Percentiles rank a stretch among this genome's conserved stretches.
Conservation (phyloP, 2,113 vertebrate species). For the Megaceryle maxima region DNA sequence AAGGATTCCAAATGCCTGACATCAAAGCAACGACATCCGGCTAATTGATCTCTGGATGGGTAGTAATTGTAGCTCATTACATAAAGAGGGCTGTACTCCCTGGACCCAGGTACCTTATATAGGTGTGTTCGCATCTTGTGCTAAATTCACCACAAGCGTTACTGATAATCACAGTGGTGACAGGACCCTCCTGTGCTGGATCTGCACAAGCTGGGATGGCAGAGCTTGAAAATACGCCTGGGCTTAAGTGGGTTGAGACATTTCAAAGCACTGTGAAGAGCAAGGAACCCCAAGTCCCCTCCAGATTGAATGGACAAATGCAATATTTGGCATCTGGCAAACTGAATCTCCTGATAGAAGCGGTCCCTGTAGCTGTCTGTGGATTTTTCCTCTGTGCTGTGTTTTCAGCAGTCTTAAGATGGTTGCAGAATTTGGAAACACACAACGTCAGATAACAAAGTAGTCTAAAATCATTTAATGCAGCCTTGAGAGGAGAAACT, state of each 20-base stretch:
- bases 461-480: neutral
- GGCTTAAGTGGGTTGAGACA: neutral
- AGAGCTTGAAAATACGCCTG: neutral
- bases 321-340: neutral
- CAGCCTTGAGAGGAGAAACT: neutral
- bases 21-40: neutral
- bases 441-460: neutral
- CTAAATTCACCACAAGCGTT: fast-evolving
- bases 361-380: neutral
- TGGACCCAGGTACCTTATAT: neutral
- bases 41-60: neutral
- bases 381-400: neutral
- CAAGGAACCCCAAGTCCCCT: fast-evolving
- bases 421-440: neutral
- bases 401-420: neutral
- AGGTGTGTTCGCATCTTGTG: fast-evolving
- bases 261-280: neutral
- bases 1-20: neutral
- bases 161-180: fast-evolving
- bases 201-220: neutral
- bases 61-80: neutral
- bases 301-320: neutral
- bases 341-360: neutral
- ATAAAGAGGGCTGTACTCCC: neutral
- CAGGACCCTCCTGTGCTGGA: neutral